A percentile compares a stretch with the other conserved stretches of the same genome.
phyloP scores from a whole-genome alignment of 2,797 vertebrate genomes.

The Dendrocincla tyrannina region DNA sequence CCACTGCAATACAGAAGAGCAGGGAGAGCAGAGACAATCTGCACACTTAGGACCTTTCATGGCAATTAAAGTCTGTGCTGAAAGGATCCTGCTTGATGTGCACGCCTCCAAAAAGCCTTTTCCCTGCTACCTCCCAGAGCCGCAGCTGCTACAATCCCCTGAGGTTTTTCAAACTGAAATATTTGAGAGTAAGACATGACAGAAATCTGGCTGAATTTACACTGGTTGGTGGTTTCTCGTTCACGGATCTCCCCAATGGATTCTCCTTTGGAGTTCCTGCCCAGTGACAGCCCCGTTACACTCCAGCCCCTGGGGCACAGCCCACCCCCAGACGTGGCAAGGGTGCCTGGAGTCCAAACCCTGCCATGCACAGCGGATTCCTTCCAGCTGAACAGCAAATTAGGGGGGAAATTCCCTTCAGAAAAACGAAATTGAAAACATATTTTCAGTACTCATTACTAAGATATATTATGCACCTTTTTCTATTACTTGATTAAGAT shows the following conservation, averaged over 20 bases:
- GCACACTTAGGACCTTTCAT: background rate
- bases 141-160: background rate
- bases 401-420: background rate
- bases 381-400: background rate
- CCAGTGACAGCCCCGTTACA: background rate
- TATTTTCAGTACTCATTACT: background rate
- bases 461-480: background rate
- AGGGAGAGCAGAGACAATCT: background rate
- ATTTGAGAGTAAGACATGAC: background rate
- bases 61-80: background rate
- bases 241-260: background rate
- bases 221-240: background rate
- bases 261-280: background rate
- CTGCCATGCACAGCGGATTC: background rate
- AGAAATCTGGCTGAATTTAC: background rate
- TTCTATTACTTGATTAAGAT: background rate
- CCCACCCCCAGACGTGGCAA: accelerated
- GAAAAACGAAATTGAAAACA: background rate
- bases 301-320: background rate
- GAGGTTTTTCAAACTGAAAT: background rate
- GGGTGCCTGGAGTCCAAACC: background rate
- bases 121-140: background rate
- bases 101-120: background rate
- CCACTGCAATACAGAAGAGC: background rate
- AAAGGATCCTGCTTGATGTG: background rate